Evolutionary conservation across 2,113 vertebrate species (phyloP), one percentile per base, ranked within the genome.

Genomic region (Tricholaema leucomelas): DNA sequence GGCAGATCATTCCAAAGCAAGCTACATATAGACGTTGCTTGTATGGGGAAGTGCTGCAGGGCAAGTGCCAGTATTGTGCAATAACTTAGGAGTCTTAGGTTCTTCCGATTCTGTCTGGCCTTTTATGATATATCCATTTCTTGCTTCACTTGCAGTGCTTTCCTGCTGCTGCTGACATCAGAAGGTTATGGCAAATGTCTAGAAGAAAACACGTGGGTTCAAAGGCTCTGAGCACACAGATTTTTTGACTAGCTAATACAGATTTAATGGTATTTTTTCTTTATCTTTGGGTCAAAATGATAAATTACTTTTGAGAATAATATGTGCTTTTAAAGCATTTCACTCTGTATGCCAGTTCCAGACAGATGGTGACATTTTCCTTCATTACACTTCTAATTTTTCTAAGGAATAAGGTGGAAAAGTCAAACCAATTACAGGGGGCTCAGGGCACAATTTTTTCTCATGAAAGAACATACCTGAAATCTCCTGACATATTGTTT

Each of bases 361-460:
- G 91, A 72, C 97, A 97, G 97, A 97, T 94, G 97, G 96, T 92
- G 88, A 95, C 78, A 84, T 24, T 96, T 96, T 92, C 85, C 72
- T 96, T 96, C 40, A 59, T 48, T 78, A 63, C 92, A 78, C 78
- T 79, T 30, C 74, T 81, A 71, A 40, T 89, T 87, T 96, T 95
- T 91, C 87, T 79, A 70, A 95, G 90, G 93, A 97, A 94, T 46
- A 52, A 21, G 92, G 85, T 92, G 91, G 93, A 97, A 90, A 96
- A 96, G 72, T 81, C 85, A 92, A 89, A 71, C n/a, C 21, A 89
- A 74, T 95, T 92, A 76, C 36, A 58, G 55, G 69, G 50, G 48
- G 27, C 42, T 91, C 74, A 27, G 72, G 75, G 67, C 50, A 61
- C 28, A 70, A 31, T 30, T 90, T 11, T 77, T 91, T 60, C 78